A percentile compares a stretch with the other conserved stretches of the same genome.
These are phyloP conservation scores for Bellardia pandia DNA, from an alignment of 2,888 invertebrate genomes.

Conservation along the genomic window DNA sequence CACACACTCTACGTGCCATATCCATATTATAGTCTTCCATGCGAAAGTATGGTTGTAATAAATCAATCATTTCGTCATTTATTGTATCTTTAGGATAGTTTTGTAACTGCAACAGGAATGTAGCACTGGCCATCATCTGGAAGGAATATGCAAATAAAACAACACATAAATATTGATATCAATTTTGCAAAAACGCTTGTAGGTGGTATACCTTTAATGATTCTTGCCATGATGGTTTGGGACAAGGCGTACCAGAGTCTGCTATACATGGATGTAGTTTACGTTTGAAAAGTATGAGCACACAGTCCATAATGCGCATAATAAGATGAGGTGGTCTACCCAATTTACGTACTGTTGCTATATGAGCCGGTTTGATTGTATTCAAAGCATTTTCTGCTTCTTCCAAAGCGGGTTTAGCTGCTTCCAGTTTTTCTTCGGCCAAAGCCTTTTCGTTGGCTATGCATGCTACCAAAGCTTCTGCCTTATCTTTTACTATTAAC, in stretches of 20 bases:
- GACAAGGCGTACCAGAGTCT: constrained; percentile 91
- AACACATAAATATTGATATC: constrained; percentile 8
- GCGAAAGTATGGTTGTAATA: constrained; percentile 94
- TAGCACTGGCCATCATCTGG: constrained; percentile 97
- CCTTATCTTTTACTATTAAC: constrained; percentile 97
- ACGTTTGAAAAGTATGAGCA: constrained; percentile 95
- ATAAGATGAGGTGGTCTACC: constrained; percentile 98
- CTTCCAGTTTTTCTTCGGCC: constrained; percentile 96
- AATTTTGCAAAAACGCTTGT: neutral
- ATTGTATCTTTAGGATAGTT: constrained; percentile 98
- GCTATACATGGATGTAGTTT: constrained; percentile 92
- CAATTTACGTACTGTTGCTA: constrained; percentile 96
- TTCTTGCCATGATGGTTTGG: constrained; percentile 98
- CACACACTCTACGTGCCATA: constrained; percentile 97
- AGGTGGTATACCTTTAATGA: constrained; percentile 90
- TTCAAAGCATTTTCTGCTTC: constrained; percentile 97
- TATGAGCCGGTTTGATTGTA: constrained; percentile 98
- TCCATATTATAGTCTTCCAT: constrained; percentile 99
- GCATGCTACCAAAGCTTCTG: constrained; percentile 93
- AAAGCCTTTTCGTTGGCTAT: constrained; percentile 95
- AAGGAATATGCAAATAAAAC: constrained; percentile 70
- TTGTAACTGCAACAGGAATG: constrained; percentile 95
- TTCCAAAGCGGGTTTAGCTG: constrained; percentile 97
- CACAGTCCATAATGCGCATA: constrained; percentile 99
- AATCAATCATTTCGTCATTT: constrained; percentile 98